Conservation (phyloP, 92 coral and sea anemone genomes). For the Ricordea florida region DNA sequence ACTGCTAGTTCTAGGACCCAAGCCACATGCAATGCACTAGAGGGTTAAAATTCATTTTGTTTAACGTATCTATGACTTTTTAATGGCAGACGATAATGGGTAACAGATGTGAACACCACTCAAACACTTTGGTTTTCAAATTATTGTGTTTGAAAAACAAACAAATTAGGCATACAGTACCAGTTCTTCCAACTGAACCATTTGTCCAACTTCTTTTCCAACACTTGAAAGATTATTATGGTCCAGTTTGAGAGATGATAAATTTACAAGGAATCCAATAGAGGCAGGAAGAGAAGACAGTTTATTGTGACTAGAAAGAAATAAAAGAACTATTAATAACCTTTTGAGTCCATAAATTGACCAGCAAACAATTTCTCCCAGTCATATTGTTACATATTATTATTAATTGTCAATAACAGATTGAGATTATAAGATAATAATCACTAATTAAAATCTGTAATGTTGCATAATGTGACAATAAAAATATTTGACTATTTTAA, state of each 20-base stretch:
- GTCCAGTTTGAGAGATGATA: slow-evolving; percentile 78
- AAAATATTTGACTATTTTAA: background rate
- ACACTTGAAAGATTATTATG: slow-evolving; percentile 78
- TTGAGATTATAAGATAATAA: no score
- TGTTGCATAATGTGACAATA: background rate
- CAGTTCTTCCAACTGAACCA: slow-evolving; percentile 87
- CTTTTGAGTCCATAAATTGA: background rate
- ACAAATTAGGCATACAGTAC: slow-evolving; percentile 18
- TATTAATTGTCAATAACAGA: no score
- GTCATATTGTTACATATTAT: background rate
- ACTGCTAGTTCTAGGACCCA: no score
- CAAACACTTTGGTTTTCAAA: no score
- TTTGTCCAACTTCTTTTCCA: slow-evolving; percentile 74
- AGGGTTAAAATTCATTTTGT: no score
- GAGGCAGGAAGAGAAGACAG: slow-evolving; percentile 72
- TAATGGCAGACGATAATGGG: no score
- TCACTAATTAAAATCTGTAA: no score
- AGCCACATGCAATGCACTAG: no score
- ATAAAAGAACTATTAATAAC: background rate
- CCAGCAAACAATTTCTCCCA: background rate
- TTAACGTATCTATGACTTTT: no score
- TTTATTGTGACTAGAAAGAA: slow-evolving; percentile 80
- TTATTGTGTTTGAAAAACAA: background rate
- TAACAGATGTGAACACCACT: no score
- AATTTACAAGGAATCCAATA: slow-evolving; percentile 66